Base-by-base conservation (phyloP, 2,113 vertebrate species). In the Scomber colias region DNA sequence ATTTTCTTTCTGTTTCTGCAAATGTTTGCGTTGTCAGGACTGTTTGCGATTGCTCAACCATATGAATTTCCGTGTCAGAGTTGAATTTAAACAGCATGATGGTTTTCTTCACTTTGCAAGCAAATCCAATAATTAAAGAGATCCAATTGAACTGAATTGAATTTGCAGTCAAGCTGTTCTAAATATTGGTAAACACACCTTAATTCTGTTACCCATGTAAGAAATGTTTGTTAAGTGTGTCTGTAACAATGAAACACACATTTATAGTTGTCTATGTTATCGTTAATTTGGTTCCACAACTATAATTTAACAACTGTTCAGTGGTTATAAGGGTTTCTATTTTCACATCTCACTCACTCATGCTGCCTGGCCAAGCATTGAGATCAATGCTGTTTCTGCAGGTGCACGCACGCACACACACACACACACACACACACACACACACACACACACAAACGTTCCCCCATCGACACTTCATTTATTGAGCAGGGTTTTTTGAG, bases 401-500 rank as follows among this genome's bases (percentile, higher is more conserved):
- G 67, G 67, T 72, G 63, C 21, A 56, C 31, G 27, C 48, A 5
- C 54, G 24, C 40, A 17, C 55, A 50, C n/a, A 14, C 70, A 68
- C 49, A 17, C 67, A 75, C 74, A 17, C 51, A 5, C 15, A 27
- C 16, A 65, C 65, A 55, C 65, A 59, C 45, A 11, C 13, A 60
- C 6, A 44, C 17, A 40, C 13, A 21, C 11, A 31, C 11, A 0
- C 16, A 49, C 31, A 79, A 44, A 53, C 53, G 24, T 64, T 64
- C 19, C 31, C 53, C 24, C 67, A 70, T 69, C 62, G 19, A 71
- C 68, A 67, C 31, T 62, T 5, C 14, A 21, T 76, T 66, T 76
- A 83, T 71, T 69, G 57, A 82, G 64, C 12, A 6, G 56, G 57
- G 70, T 76, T 76, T 90, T 92, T 88, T 79, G 77, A 78, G 77